These are phyloP conservation scores for Lytechinus pictus DNA, from an alignment of 35 echinoderm and acorn worm genomes.

Conservation along the genomic window DNA sequence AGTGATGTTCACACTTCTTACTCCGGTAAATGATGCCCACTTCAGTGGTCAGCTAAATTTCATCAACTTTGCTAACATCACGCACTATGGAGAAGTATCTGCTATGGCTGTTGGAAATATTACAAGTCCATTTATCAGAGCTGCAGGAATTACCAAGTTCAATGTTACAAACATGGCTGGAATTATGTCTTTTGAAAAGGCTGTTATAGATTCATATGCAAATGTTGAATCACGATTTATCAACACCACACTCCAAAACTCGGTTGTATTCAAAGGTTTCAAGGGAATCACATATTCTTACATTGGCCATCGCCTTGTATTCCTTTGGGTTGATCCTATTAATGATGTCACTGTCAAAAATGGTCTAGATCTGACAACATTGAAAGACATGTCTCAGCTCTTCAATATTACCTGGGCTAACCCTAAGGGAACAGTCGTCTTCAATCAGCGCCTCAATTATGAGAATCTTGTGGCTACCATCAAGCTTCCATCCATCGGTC, in stretches of 20 bases:
- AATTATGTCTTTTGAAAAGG: conserved; percentile 39
- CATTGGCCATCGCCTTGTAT: conserved; percentile 10
- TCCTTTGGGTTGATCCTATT: conserved; percentile 36
- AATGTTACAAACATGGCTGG: conserved; percentile 48
- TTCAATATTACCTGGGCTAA: conserved; percentile 50
- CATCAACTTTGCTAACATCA: conserved; percentile 20
- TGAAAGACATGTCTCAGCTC: conserved; percentile 46
- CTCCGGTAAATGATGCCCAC: not conserved
- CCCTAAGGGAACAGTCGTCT: conserved; percentile 40
- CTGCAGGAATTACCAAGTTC: not conserved
- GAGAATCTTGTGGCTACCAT: conserved; percentile 64
- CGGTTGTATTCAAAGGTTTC: conserved; percentile 9
- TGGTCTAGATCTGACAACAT: conserved; percentile 44
- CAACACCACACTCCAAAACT: conserved; percentile 13
- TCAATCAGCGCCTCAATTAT: conserved; percentile 52
- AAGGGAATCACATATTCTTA: not conserved
- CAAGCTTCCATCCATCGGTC: conserved; percentile 65
- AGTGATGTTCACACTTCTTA: not conserved
- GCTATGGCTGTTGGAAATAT: conserved; percentile 35
- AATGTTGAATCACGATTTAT: not conserved
- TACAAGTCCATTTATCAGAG: conserved; percentile 58
- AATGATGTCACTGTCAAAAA: conserved; percentile 27
- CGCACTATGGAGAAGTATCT: conserved; percentile 23
- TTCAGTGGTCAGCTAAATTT: not conserved
- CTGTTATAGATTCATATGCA: not conserved